A percentile compares a stretch with the other conserved stretches of the same genome.
These are phyloP conservation scores for Rhagium mordax DNA, from an alignment of 2,888 invertebrate species.

Conservation along the genomic window DNA sequence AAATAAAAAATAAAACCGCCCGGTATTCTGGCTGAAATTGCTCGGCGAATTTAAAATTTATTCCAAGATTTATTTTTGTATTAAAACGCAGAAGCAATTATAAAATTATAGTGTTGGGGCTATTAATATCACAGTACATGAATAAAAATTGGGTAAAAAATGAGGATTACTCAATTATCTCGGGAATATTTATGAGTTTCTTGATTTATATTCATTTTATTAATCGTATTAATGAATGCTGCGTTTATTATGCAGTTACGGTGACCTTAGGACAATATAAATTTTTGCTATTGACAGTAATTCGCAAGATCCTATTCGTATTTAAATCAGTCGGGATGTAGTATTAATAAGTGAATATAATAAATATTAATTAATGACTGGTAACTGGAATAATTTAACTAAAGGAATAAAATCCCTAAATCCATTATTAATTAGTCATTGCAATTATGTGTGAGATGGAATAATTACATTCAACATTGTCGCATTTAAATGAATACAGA, in stretches of 20 bases:
- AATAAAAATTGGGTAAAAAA: slow-evolving; percentile 25
- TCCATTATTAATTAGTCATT: background rate
- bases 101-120: slow-evolving; percentile 18
- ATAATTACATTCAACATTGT: background rate
- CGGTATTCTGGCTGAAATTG: slow-evolving; percentile 5
- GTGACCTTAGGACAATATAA: slow-evolving; percentile 14
- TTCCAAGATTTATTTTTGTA: slow-evolving; percentile 22
- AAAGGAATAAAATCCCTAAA: background rate
- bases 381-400: background rate
- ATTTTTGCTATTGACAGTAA: slow-evolving; percentile 9
- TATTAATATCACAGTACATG: slow-evolving; percentile 11
- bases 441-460: background rate
- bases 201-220: slow-evolving; percentile 18
- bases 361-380: slow-evolving; percentile 1
- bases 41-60: slow-evolving; percentile 12
- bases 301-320: slow-evolving; percentile 18
- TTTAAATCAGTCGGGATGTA: slow-evolving; percentile 4
- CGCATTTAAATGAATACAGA: background rate
- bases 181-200: slow-evolving; percentile 25
- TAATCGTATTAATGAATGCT: slow-evolving; percentile 24
- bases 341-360: slow-evolving; percentile 18
- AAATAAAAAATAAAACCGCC: background rate
- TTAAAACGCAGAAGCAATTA: slow-evolving; percentile 25
- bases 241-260: slow-evolving; percentile 14
- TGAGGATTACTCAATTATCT: slow-evolving; percentile 27